Conservation (phyloP, 2,797 vertebrate species). For the Trichosurus vulpecula region DNA sequence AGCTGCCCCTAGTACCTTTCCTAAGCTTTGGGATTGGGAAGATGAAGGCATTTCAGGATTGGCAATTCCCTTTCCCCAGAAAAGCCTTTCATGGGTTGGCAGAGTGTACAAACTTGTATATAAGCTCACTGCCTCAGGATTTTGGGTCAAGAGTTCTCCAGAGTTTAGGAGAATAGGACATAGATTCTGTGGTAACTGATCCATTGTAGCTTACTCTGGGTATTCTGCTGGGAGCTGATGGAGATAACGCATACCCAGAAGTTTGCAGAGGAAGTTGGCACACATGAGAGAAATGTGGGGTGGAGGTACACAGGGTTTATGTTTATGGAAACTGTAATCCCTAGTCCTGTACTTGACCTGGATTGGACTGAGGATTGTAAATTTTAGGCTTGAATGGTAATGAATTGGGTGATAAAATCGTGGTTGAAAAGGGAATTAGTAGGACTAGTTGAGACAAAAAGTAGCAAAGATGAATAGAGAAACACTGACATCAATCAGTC, state of each 20-base stretch:
- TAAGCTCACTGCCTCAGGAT: background rate
- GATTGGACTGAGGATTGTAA: conserved; percentile 25
- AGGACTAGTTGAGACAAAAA: conserved; percentile 21
- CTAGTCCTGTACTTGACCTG: background rate
- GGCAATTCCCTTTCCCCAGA: no score
- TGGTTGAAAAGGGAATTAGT: background rate
- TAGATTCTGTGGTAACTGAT: background rate
- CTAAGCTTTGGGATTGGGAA: no score
- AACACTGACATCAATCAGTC: background rate
- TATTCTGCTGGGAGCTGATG: background rate
- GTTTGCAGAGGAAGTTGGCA: conserved; percentile 12
- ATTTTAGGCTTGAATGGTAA: background rate
- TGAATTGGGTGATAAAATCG: conserved; percentile 4
- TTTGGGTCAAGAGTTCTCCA: background rate
- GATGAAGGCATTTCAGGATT: no score
- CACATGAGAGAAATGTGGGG: conserved; percentile 29
- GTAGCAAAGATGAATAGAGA: background rate
- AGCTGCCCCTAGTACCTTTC: no score
- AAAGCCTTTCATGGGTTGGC: no score
- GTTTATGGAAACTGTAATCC: conserved; percentile 9
- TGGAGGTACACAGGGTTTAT: background rate
- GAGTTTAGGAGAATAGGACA: background rate
- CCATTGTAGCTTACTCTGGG: background rate
- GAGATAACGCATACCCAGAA: conserved; percentile 10
- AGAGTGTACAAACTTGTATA: no score